Base-by-base conservation (phyloP, 2,113 vertebrate genomes). In the Morone saxatilis region DNA sequence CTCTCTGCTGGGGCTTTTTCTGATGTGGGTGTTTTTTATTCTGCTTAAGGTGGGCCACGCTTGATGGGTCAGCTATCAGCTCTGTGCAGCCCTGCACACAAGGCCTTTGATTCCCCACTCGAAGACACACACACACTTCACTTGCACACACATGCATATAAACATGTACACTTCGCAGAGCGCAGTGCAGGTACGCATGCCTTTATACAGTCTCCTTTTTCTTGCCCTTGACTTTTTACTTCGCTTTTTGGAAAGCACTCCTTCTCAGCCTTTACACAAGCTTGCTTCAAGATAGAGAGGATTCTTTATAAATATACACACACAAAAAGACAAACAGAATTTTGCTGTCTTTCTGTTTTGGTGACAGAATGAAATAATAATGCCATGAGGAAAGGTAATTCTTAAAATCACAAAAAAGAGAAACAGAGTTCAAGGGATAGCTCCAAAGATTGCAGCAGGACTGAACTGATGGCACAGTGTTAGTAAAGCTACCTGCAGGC, bases 31-130 rank as follows among this genome's bases (percentile, higher is more conserved):
- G 77, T 85, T 74, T 88, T 83, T 87, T 79, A 73, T 88, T 75
- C 74, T 68, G 87, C 80, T 88, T 89, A 71, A 85, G 91, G 90
- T 94, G 84, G 81, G 87, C 80, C 73, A 86, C 75, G 87, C 85
- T 90, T 87, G 76, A 88, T 88, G 81, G 89, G 86, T 92, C 89
- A 90, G 94, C 91, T 95, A 94, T 95, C 94, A 92, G 92, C 91
- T 88, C 84, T 86, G 86, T 86, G 90, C 94, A 94, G 93, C 63
- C 86, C 86, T 84, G 89, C 89, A 88, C 83, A 71, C 38, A 89
- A 74, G 85, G 71, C 81, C 89, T 95, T 94, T 93, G 92, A 93
- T 94, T 94, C 84, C 71, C 78, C 86, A 86, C 70, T 72, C 70
- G 1, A 62, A 82, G 25, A 79, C 66, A 81, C 60, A 71, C 72